Percentiles rank a stretch among this genome's conserved stretches.
These are phyloP conservation scores for Eurytoma adleriae DNA, from an alignment of 2,888 invertebrate species.

Conservation along the genomic window DNA sequence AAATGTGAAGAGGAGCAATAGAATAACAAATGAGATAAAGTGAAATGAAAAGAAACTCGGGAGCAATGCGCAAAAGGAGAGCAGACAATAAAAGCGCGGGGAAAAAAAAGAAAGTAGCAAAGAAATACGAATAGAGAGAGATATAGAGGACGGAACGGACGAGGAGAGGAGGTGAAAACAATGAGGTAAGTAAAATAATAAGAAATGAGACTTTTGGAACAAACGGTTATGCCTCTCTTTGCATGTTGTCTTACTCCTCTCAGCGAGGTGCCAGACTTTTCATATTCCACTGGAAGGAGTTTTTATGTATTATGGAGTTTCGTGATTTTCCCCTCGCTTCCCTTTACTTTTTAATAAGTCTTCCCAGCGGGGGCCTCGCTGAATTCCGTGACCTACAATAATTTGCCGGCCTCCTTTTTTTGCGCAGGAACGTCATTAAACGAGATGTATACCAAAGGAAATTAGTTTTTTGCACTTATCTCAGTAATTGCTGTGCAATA, in stretches of 20 bases:
- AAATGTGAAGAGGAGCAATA: background rate
- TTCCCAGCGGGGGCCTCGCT: background rate
- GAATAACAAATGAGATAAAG: background rate
- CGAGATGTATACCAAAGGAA: background rate
- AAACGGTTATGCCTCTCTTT: slow-evolving; percentile 1
- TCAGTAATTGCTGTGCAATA: background rate
- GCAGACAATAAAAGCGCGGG: slow-evolving; percentile 6
- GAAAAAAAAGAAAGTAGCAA: background rate
- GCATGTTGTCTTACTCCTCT: slow-evolving; percentile 22
- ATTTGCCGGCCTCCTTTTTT: slow-evolving; percentile 21
- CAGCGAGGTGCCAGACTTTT: slow-evolving; percentile 19
- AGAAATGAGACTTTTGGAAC: slow-evolving; percentile 35
- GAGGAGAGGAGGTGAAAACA: background rate
- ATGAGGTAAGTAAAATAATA: slow-evolving; percentile 22
- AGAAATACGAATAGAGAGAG: background rate
- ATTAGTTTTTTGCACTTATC: slow-evolving; percentile 7
- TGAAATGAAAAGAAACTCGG: background rate
- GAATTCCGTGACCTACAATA: slow-evolving; percentile 27
- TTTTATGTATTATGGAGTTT: slow-evolving; percentile 23
- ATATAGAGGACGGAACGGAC: background rate
- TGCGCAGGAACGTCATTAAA: slow-evolving; percentile 8
- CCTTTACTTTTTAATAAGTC: slow-evolving; percentile 13
- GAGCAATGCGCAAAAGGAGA: background rate
- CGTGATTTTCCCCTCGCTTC: slow-evolving; percentile 3
- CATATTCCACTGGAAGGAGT: slow-evolving; percentile 14